These are phyloP conservation scores for Aspiorhynchus laticeps DNA, from an alignment of 2,113 vertebrate genomes.

Conservation along the genomic window DNA sequence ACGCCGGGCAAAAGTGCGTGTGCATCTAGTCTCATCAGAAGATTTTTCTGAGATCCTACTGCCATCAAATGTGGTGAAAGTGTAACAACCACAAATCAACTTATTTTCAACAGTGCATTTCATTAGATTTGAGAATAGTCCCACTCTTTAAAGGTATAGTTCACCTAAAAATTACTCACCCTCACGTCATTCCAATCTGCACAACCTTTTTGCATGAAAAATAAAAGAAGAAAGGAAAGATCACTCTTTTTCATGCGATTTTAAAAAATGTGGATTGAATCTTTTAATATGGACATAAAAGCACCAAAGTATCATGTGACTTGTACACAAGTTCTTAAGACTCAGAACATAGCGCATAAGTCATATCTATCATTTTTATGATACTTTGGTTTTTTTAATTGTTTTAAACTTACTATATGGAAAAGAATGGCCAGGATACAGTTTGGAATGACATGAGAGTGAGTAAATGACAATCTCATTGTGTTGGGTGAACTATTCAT, in stretches of 20 bases:
- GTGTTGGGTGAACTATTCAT: background rate
- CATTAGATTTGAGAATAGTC: slow-evolving; percentile 23
- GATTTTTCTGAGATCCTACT: background rate
- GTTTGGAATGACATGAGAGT: background rate
- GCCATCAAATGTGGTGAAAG: slow-evolving; percentile 19
- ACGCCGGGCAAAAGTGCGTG: slow-evolving; percentile 43
- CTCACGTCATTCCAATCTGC: background rate
- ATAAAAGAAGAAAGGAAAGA: background rate
- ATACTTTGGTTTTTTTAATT: background rate
- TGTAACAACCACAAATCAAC: background rate
- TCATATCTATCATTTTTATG: background rate
- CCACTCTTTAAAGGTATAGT: slow-evolving; percentile 24
- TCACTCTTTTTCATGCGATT: background rate
- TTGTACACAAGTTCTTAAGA: background rate
- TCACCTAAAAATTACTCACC: background rate
- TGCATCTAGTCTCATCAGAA: slow-evolving; percentile 35
- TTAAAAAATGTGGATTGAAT: background rate
- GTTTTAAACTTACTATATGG: background rate
- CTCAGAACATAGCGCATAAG: background rate
- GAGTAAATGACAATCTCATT: background rate
- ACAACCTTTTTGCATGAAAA: background rate
- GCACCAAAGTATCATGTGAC: background rate
- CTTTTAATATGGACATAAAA: background rate
- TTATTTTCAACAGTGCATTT: slow-evolving; percentile 23
- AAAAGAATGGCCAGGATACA: background rate